Base-by-base conservation (phyloP, 2,113 vertebrate species). In the Centrocercus urophasianus region DNA sequence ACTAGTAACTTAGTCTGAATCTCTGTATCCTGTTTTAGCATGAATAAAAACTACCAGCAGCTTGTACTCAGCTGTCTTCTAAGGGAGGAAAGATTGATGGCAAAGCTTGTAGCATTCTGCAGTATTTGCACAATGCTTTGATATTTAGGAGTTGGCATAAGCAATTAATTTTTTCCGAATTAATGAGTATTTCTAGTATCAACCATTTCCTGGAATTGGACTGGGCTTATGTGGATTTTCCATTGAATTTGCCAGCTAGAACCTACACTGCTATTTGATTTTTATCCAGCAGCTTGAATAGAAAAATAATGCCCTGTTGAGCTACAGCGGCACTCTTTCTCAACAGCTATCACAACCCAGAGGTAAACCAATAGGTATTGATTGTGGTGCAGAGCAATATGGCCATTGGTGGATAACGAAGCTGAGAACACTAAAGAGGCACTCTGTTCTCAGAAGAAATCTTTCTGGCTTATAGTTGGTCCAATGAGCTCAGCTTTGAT, bases 401-500 rank as follows among this genome's bases (percentile, higher is more conserved):
- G 18, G 25, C 28, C 16, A 8, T 4, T 0, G 1, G 64, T 13
- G 4, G 38, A 6, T 64, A 32, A 13, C 30, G 40, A 61, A 59
- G 3, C 12, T 0, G 13, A 8, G 45, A 54, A 6, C 24, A 1
- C 21, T 10, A 19, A 18, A 56, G 50, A 10, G 10, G 18, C 21
- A 59, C 22, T 73, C 22, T 25, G 12, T 34, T 78, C 54, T 25
- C 19, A 10, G 28, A 27, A 77, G 11, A 15, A 21, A 27, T 66
- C 8, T 1, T 81, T 63, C 24, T 81, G 61, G 45, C 59, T 13
- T 3, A 2, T 8, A 2, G 13, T 10, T 19, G 34, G n/a, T 66
- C 8, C 3, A 2, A 10, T 16, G 24, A 50, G 18, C 56, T 75
- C 21, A 14, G n/a, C 21, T 57, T 28, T 74, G 18, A 32, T 83